These are phyloP conservation scores for Thera obeliscata DNA, from an alignment of 2,888 invertebrate species.

Conservation along the genomic window DNA sequence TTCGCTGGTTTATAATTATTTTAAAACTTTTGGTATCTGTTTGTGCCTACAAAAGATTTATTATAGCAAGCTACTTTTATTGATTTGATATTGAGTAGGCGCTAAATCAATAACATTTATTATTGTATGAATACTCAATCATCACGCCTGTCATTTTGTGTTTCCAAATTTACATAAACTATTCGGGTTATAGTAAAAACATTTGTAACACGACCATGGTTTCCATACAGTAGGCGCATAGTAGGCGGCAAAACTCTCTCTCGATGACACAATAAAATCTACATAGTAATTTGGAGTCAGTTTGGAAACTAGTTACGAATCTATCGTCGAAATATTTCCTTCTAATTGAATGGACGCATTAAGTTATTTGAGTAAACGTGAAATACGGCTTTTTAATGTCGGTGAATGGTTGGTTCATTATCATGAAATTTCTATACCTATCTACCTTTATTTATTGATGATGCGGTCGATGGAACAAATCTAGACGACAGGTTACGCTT, in stretches of 20 bases:
- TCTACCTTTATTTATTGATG: no score
- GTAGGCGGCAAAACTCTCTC: neutral
- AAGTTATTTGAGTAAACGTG: neutral
- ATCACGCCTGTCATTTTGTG: conserved; percentile 22
- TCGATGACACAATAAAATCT: neutral
- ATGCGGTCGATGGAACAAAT: no score
- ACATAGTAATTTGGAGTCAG: neutral
- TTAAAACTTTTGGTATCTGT: neutral
- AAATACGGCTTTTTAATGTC: no score
- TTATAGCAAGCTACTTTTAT: neutral
- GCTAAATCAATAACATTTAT: conserved; percentile 15
- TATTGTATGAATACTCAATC: conserved; percentile 7
- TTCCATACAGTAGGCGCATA: neutral
- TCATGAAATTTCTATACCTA: no score
- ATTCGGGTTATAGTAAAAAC: conserved; percentile 2
- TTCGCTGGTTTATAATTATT: no score
- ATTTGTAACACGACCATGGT: conserved; percentile 4
- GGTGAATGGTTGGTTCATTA: no score
- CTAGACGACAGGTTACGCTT: no score
- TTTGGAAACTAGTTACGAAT: neutral
- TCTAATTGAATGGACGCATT: neutral
- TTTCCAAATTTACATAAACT: conserved; percentile 22
- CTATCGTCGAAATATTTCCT: neutral
- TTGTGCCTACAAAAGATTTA: neutral
- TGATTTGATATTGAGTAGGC: conserved; percentile 2